Base-by-base conservation (phyloP, 2,888 invertebrate species). In the Molorchus minor region DNA sequence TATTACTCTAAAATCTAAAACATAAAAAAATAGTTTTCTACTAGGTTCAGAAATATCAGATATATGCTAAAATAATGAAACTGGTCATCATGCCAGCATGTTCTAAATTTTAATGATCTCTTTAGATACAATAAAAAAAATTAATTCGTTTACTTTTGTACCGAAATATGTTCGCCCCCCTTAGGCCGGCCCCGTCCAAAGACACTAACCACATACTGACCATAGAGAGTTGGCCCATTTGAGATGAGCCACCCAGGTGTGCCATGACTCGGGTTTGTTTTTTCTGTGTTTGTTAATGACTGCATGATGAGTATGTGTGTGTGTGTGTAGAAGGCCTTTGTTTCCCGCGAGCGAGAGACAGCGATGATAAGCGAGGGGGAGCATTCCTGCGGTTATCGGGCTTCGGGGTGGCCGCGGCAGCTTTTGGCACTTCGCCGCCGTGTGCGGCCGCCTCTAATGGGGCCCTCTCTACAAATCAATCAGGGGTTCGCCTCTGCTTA, bases 211-310 rank as follows among this genome's bases (percentile, higher is more conserved):
- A 8, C 25, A 5, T 8, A 8, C 25, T 3, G 4, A 38, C 30
- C 54, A n/a, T n/a, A n/a, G n/a, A n/a, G 19, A 51, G 47, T 46
- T 56, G 58, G 40, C 49, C 57, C 56, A 61, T 65, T 65, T 58
- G 62, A 69, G 69, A 68, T 68, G 74, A 75, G 71, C 79, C 79
- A 79, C 79, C 79, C 79, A 79, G 79, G 79, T 79, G 79, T 77
- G 73, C 78, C 49, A 52, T 55, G 60, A 76, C 75, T 75, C 65
- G 75, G 76, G 78, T 78, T 78, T 78, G 79, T 78, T 79, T 79
- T 79, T 78, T 78, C 78, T 77, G 77, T 78, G 79, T 79, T 79
- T 79, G 79, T 80, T 80, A 79, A 80, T 79, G 79, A 79, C 78
- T 77, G 75, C 73, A 77, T 77, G 79, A 79, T 79, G 80, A 78